A percentile compares a stretch with the other conserved stretches of the same genome.
These are phyloP conservation scores for Melieria picta DNA, from an alignment of 2,888 invertebrate species.

Conservation along the genomic window DNA sequence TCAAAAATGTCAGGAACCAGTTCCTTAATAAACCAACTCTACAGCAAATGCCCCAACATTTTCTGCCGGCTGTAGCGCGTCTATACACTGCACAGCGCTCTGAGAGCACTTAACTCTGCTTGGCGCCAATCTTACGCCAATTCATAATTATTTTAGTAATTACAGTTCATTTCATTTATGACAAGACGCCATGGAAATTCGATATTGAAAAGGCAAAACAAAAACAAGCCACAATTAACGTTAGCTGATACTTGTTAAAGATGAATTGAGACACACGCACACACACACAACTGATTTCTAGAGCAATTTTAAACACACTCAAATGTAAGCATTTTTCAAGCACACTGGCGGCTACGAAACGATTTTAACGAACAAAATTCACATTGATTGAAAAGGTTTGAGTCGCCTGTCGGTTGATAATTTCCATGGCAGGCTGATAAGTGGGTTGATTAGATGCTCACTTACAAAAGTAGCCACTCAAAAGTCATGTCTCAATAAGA, in stretches of 20 bases:
- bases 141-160: constrained; percentile 45
- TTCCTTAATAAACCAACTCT: too few relatives aligned
- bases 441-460: too few relatives aligned
- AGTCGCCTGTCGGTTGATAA: too few relatives aligned
- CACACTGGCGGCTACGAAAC: neutral
- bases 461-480: too few relatives aligned
- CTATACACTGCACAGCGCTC: neutral
- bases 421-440: too few relatives aligned
- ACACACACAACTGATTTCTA: neutral
- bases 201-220: constrained; percentile 8
- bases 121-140: constrained; percentile 50
- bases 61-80: too few relatives aligned
- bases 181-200: constrained; percentile 32
- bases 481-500: too few relatives aligned
- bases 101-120: constrained; percentile 36
- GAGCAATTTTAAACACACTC: neutral
- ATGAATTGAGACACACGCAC: constrained; percentile 6
- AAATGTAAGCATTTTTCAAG: neutral
- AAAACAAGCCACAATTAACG: constrained; percentile 21
- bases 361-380: constrained; percentile 12
- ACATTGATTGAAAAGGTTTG: neutral
- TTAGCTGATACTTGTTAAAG: constrained; percentile 6
- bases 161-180: constrained; percentile 32
- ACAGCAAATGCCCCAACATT: too few relatives aligned
- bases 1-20: too few relatives aligned